Conservation (phyloP, 2,113 vertebrate genomes). For the Dascyllus trimaculatus region DNA sequence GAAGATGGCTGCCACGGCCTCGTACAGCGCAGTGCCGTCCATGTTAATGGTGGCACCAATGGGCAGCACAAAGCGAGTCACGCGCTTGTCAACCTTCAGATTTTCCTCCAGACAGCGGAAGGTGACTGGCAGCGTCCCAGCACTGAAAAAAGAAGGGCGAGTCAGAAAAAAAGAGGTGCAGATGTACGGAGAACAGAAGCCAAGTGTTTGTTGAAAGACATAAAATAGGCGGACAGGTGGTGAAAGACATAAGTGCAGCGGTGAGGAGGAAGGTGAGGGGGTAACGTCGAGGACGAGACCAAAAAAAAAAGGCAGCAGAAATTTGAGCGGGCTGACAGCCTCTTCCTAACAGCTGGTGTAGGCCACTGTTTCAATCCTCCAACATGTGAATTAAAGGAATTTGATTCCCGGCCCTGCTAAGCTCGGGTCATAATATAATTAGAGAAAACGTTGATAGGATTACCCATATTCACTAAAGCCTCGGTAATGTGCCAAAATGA, state of each 20-base stretch:
- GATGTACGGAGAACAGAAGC: neutral
- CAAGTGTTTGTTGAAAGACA: slow-evolving; percentile 19
- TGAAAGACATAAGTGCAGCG: slow-evolving; percentile 36
- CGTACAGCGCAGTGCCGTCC: slow-evolving; percentile 90
- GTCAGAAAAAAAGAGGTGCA: neutral
- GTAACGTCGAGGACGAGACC: neutral
- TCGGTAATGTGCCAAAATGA: slow-evolving; percentile 71
- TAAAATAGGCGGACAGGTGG: slow-evolving; percentile 62
- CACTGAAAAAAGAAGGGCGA: slow-evolving; percentile 70
- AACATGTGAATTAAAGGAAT: slow-evolving; percentile 69
- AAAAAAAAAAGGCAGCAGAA: slow-evolving; percentile 45
- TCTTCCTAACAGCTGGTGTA: slow-evolving; percentile 59
- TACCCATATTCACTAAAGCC: slow-evolving; percentile 70
- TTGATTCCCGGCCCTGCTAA: slow-evolving; percentile 68
- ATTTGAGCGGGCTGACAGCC: slow-evolving; percentile 53
- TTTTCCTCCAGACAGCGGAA: slow-evolving; percentile 91
- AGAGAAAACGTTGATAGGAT: slow-evolving; percentile 77
- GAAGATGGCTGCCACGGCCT: slow-evolving; percentile 90
- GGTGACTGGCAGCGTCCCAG: slow-evolving; percentile 88
- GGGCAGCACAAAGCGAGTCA: slow-evolving; percentile 89
- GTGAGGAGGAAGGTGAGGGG: slow-evolving; percentile 27
- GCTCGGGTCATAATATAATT: slow-evolving; percentile 76
- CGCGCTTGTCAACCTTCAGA: slow-evolving; percentile 86
- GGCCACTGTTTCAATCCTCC: slow-evolving; percentile 62
- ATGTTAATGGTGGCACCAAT: slow-evolving; percentile 91